Evolutionary conservation across 2,888 invertebrate genomes (phyloP).

Genomic region (Heteromurus nitidus): DNA sequence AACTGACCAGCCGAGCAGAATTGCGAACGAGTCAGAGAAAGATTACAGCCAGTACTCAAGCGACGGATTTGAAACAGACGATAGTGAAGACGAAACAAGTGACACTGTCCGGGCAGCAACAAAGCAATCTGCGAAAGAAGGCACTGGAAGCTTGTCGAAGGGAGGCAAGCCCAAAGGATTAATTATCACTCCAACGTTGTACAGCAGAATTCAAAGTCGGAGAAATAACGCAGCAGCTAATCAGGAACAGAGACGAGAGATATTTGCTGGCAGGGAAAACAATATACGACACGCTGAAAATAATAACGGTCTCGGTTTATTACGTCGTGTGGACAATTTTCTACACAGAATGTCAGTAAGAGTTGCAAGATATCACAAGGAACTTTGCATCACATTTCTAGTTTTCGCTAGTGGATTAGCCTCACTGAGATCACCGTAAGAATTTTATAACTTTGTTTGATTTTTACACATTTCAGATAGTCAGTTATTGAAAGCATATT

Average conservation of each 20-base stretch:
- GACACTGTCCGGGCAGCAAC: neutral
- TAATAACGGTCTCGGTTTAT: slow-evolving; percentile 6
- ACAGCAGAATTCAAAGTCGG: neutral
- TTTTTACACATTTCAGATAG: neutral
- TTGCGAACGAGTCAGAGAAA: slow-evolving; percentile 14
- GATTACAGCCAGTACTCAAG: slow-evolving; percentile 17
- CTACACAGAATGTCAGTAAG: slow-evolving; percentile 65
- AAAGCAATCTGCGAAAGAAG: neutral
- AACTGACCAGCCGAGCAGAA: neutral
- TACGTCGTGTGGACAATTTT: slow-evolving; percentile 48
- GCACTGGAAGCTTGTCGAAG: neutral
- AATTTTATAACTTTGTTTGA: neutral
- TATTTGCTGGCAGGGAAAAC: slow-evolving; percentile 9
- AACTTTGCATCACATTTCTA: slow-evolving; percentile 70
- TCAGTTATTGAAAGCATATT: neutral
- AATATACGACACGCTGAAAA: slow-evolving; percentile 8
- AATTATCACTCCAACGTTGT: too few species aligned
- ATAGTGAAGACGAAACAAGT: slow-evolving; percentile 28
- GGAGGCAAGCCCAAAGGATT: neutral
- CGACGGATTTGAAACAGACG: slow-evolving; percentile 54
- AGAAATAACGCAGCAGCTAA: neutral
- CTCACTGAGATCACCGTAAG: slow-evolving; percentile 68
- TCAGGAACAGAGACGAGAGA: slow-evolving; percentile 2
- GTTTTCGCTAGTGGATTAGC: slow-evolving; percentile 70
- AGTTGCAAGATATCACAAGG: slow-evolving; percentile 69